Evolutionary conservation across 2,797 vertebrate genomes (phyloP).

Genomic region (Odontamblyopus lacepedii): DNA sequence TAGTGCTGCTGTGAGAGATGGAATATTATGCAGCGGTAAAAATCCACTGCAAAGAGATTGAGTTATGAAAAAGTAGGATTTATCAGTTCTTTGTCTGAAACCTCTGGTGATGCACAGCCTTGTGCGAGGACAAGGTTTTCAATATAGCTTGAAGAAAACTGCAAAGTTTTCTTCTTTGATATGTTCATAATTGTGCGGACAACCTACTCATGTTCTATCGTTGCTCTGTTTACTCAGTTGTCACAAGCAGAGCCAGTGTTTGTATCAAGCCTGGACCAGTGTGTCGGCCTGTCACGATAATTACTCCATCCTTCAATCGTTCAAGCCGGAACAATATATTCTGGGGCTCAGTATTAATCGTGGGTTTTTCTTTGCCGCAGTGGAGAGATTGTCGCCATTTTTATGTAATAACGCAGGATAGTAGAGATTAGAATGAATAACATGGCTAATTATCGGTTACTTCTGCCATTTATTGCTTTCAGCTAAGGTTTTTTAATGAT

Average conservation of each 20-base stretch:
- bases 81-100: background rate
- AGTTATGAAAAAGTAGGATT: conserved; percentile 10
- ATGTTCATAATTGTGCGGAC: background rate
- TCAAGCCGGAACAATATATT: too few species aligned
- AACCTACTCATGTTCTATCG: background rate
- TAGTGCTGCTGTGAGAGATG: conserved; percentile 18
- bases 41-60: conserved; percentile 36
- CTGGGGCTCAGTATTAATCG: too few species aligned
- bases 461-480: too few species aligned
- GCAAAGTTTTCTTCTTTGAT: background rate
- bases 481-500: too few species aligned
- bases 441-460: too few species aligned
- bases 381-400: too few species aligned
- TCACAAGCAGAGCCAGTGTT: background rate
- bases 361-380: too few species aligned
- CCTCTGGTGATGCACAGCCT: conserved; percentile 2
- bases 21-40: conserved; percentile 21
- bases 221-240: background rate
- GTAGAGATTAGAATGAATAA: too few species aligned
- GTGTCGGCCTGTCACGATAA: too few species aligned
- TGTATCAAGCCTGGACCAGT: background rate
- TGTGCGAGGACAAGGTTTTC: conserved; percentile 4
- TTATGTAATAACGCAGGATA: too few species aligned
- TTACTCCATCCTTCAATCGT: too few species aligned
- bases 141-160: background rate